Percentiles rank a stretch among this genome's conserved stretches.
Conservation (phyloP, 2,888 invertebrate genomes). For the Conchocele bisecta region DNA sequence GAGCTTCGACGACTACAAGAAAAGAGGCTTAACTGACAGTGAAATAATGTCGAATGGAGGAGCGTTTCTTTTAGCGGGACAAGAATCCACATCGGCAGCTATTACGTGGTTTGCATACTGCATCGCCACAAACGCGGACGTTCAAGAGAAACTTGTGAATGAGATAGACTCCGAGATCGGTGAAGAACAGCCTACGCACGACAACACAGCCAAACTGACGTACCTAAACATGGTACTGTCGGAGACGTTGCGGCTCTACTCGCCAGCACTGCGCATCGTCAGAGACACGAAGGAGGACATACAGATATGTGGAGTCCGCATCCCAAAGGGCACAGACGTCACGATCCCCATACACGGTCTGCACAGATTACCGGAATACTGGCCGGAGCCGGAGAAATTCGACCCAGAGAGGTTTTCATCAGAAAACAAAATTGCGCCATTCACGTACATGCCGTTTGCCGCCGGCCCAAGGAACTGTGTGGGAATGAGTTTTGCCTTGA, state of each 20-base stretch:
- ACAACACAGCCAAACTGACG: constrained; percentile 47
- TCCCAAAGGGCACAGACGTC: constrained; percentile 58
- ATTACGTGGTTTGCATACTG: constrained; percentile 82
- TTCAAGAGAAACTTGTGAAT: constrained; percentile 76
- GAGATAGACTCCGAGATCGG: constrained; percentile 52
- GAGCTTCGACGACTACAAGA: constrained; percentile 34
- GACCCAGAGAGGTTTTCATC: constrained; percentile 64
- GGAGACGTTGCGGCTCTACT: constrained; percentile 61
- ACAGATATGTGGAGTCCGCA: constrained; percentile 49
- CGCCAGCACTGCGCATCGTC: constrained; percentile 51
- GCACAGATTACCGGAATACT: constrained; percentile 57
- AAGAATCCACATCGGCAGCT: constrained; percentile 84
- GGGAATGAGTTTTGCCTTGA: constrained; percentile 66
- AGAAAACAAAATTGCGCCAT: constrained; percentile 53
- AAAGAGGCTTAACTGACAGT: constrained; percentile 54
- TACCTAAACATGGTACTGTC: constrained; percentile 59
- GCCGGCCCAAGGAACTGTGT: constrained; percentile 74
- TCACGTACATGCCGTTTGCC: constrained; percentile 71
- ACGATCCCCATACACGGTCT: constrained; percentile 50
- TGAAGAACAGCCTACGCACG: constrained; percentile 31
- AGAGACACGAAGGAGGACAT: constrained; percentile 47
- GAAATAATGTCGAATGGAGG: constrained; percentile 75
- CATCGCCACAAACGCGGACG: constrained; percentile 82
- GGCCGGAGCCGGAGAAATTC: constrained; percentile 64
- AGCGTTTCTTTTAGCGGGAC: constrained; percentile 84